phyloP scores from a whole-genome alignment of 2,797 vertebrate species.

The Periparus ater region DNA sequence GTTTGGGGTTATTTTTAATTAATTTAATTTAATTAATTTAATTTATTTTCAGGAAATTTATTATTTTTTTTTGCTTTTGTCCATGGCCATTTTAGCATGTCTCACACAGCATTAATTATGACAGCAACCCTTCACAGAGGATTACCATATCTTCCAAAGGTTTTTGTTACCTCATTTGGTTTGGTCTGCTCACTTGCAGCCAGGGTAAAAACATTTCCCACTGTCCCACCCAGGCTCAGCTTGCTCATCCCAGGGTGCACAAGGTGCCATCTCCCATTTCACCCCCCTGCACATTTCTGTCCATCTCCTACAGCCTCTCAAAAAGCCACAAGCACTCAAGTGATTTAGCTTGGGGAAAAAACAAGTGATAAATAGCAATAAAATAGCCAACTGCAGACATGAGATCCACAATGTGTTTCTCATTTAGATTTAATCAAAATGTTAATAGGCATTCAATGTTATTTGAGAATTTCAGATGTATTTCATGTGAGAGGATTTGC shows the following conservation, averaged over 20 bases:
- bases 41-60: too few relatives aligned
- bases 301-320: neutral
- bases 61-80: neutral
- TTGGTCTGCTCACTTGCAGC: neutral
- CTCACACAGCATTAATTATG: neutral
- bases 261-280: neutral
- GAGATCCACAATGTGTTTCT: neutral
- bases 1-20: neutral
- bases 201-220: neutral
- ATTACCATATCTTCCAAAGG: fast-evolving
- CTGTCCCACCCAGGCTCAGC: neutral
- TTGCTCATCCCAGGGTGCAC: neutral
- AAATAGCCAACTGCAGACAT: neutral
- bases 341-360: neutral
- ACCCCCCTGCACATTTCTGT: neutral
- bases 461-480: conserved; percentile 38
- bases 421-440: conserved; percentile 42
- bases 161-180: neutral
- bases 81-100: neutral
- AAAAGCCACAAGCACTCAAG: neutral
- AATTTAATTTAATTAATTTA: too few relatives aligned
- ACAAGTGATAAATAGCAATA: neutral
- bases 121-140: neutral
- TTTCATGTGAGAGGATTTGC: conserved; percentile 51
- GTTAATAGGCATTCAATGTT: conserved; percentile 40